These are phyloP conservation scores for Eptesicus fuscus DNA, from an alignment of 2,113 vertebrate species.

Conservation along the genomic window DNA sequence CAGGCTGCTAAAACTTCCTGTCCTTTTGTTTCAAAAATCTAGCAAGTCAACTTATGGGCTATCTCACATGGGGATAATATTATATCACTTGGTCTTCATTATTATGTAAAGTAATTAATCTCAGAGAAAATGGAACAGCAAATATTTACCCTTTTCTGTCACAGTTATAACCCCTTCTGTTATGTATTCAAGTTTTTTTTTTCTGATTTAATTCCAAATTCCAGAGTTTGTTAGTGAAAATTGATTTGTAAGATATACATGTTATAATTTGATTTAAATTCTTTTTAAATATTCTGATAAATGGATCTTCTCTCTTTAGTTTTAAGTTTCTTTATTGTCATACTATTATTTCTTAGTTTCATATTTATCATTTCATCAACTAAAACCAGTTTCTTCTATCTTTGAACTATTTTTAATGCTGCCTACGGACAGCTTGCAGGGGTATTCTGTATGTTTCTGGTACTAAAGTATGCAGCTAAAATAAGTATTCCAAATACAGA, in stretches of 20 bases:
- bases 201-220: no score
- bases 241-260: neutral
- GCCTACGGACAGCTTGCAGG: neutral
- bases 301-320: neutral
- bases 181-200: neutral
- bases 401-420: constrained; percentile 4
- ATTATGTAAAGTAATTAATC: neutral
- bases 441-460: neutral
- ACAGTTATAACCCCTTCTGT: neutral
- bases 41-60: neutral
- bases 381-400: neutral
- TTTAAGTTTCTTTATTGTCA: neutral
- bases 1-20: constrained; percentile 20
- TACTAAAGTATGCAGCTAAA: neutral
- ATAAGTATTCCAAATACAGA: neutral
- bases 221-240: neutral
- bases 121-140: neutral
- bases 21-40: constrained; percentile 2
- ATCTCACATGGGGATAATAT: neutral
- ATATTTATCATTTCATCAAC: neutral
- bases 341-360: neutral
- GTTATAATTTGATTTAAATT: neutral
- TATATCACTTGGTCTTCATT: neutral
- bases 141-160: neutral
- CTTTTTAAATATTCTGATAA: neutral